Evolutionary conservation across 2,888 invertebrate species (phyloP).

Genomic region (Drosophila stalkeri): DNA sequence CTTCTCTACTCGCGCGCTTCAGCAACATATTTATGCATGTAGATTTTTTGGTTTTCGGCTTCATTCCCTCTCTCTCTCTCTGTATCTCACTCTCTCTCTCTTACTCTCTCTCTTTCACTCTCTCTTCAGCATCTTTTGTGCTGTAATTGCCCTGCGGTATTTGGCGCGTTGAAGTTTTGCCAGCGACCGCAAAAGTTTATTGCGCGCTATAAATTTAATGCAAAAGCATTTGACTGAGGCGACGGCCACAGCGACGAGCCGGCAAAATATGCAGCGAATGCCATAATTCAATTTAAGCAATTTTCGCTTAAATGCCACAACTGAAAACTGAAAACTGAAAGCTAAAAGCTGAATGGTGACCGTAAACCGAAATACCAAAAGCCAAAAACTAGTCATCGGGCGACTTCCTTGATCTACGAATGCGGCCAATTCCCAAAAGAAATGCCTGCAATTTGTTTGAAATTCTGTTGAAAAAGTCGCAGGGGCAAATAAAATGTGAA

Average conservation of each 20-base stretch:
- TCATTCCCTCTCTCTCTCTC: neutral
- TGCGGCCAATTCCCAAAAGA: constrained; percentile 13
- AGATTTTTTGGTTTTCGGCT: constrained; percentile 54
- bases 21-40: constrained; percentile 64
- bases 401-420: constrained; percentile 22
- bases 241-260: constrained; percentile 25
- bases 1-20: constrained; percentile 6
- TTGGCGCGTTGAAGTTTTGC: constrained; percentile 65
- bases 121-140: constrained; percentile 6
- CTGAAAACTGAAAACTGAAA: constrained; percentile 58
- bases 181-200: constrained; percentile 77
- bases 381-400: constrained; percentile 23
- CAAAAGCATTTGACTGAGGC: constrained; percentile 70
- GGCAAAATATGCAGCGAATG: constrained; percentile 61
- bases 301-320: constrained; percentile 54
- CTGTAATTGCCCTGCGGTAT: constrained; percentile 78
- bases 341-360: constrained; percentile 35
- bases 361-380: neutral
- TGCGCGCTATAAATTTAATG: constrained; percentile 76
- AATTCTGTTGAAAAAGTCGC: constrained; percentile 29
- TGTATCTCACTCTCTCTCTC: neutral
- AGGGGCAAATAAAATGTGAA: constrained; percentile 28
- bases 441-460: constrained; percentile 38
- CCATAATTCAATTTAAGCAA: constrained; percentile 68
- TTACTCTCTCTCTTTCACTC: neutral